A percentile compares a stretch with the other conserved stretches of the same genome.
These are phyloP conservation scores for Drosophila helvetica DNA, from an alignment of 2,888 invertebrate genomes.

Conservation along the genomic window DNA sequence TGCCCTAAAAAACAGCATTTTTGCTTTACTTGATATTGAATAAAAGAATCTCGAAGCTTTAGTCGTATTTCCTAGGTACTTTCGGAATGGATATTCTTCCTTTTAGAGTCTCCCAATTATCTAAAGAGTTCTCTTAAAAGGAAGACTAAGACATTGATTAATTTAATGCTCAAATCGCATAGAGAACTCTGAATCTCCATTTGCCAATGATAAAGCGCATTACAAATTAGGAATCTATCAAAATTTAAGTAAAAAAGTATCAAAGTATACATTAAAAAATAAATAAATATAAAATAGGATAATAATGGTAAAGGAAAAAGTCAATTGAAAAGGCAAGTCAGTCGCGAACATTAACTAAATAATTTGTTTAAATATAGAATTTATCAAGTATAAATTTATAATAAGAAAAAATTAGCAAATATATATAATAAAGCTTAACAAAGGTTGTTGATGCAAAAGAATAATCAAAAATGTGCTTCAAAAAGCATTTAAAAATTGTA, in stretches of 20 bases:
- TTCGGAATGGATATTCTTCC: neutral
- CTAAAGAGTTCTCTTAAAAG: neutral
- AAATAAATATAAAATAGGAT: slow-evolving; percentile 1
- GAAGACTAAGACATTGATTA: neutral
- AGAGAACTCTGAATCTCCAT: slow-evolving; percentile 51
- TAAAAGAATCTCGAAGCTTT: neutral
- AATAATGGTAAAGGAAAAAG: slow-evolving; percentile 32
- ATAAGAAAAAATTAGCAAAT: slow-evolving; percentile 34
- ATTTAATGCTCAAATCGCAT: slow-evolving; percentile 1
- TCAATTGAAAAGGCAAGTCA: slow-evolving; percentile 65
- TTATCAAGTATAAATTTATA: slow-evolving; percentile 35
- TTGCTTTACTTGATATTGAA: too few species aligned
- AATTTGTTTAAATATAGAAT: slow-evolving; percentile 37
- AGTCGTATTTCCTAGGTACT: too few species aligned
- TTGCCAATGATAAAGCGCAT: slow-evolving; percentile 56
- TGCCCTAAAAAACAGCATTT: neutral
- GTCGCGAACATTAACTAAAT: slow-evolving; percentile 38
- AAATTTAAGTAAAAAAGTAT: slow-evolving; percentile 6
- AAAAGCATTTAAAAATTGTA: too few species aligned
- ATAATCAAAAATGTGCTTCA: neutral
- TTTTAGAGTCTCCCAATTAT: neutral
- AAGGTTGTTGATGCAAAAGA: slow-evolving; percentile 39
- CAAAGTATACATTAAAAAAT: slow-evolving; percentile 13
- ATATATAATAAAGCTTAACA: slow-evolving; percentile 38
- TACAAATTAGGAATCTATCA: slow-evolving; percentile 5